A percentile compares a stretch with the other conserved stretches of the same genome.
These are phyloP conservation scores for Leistus spinibarbis DNA, from an alignment of 2,888 invertebrate genomes.

Conservation along the genomic window DNA sequence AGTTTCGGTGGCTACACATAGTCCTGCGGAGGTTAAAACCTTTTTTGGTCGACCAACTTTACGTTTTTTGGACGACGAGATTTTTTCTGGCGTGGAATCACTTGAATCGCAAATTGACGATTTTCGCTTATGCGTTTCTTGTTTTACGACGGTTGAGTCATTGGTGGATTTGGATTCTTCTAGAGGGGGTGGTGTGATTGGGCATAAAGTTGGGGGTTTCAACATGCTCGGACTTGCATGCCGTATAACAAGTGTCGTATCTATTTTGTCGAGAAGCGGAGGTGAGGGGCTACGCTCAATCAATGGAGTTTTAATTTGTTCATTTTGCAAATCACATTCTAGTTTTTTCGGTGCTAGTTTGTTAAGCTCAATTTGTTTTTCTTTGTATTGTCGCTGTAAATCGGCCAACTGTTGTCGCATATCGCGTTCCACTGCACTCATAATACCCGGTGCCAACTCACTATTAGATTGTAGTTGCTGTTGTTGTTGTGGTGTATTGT, in stretches of 20 bases:
- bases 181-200: constrained; percentile 42
- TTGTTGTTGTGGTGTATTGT: not conserved
- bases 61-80: constrained; percentile 71
- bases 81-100: constrained; percentile 48
- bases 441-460: constrained; percentile 51
- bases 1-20: constrained; percentile 71
- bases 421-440: constrained; percentile 78
- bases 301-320: not conserved
- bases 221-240: constrained; percentile 50
- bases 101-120: constrained; percentile 46
- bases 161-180: constrained; percentile 26
- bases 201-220: constrained; percentile 56
- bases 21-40: constrained; percentile 61
- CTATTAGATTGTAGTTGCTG: constrained; percentile 9
- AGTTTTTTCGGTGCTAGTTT: constrained; percentile 68
- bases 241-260: constrained; percentile 45
- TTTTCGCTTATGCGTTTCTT: constrained; percentile 40
- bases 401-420: constrained; percentile 83
- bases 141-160: not conserved
- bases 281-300: constrained; percentile 47
- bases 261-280: constrained; percentile 52
- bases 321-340: not conserved
- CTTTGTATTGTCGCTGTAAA: constrained; percentile 79
- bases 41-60: constrained; percentile 84
- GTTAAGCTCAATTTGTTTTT: constrained; percentile 82